Conservation (phyloP, 2,888 invertebrate genomes). For the Amphipoea oculea region DNA sequence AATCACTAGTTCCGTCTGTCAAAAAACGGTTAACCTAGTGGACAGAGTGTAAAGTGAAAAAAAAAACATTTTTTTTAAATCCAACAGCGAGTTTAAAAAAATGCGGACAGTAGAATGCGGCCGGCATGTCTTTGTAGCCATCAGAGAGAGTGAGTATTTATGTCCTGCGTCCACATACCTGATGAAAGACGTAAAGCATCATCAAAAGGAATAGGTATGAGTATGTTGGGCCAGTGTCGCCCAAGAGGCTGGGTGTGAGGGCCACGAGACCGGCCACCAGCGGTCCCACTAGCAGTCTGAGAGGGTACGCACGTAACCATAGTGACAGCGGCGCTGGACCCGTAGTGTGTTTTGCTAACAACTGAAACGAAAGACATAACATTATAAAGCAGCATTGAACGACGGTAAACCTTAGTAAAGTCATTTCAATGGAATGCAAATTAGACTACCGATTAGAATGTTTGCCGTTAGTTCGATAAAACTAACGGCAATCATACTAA, state of each 20-base stretch:
- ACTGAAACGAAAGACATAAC: conserved; percentile 68
- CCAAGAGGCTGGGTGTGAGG: conserved; percentile 94
- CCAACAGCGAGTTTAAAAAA: too few relatives aligned
- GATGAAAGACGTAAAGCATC: conserved; percentile 96
- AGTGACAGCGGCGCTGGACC: conserved; percentile 97
- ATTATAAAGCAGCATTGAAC: not conserved
- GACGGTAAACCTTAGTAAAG: not conserved
- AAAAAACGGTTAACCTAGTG: too few relatives aligned
- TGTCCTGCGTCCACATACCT: conserved; percentile 88
- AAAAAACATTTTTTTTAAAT: too few relatives aligned
- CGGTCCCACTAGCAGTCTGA: conserved; percentile 95
- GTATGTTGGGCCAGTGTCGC: conserved; percentile 87
- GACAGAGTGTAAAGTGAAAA: too few relatives aligned
- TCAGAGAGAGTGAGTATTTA: not conserved
- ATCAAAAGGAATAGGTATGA: conserved; percentile 95
- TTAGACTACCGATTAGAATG: not conserved
- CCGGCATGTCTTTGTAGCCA: not conserved
- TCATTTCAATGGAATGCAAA: not conserved
- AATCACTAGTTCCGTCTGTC: too few relatives aligned
- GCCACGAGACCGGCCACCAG: conserved; percentile 96
- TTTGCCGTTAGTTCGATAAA: not conserved
- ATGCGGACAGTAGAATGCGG: not conserved
- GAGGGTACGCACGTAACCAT: conserved; percentile 97
- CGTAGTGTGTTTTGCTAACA: conserved; percentile 92
- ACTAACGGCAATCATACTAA: not conserved